These are phyloP conservation scores for Noctua fimbriata DNA, from an alignment of 2,888 invertebrate genomes.

Conservation along the genomic window DNA sequence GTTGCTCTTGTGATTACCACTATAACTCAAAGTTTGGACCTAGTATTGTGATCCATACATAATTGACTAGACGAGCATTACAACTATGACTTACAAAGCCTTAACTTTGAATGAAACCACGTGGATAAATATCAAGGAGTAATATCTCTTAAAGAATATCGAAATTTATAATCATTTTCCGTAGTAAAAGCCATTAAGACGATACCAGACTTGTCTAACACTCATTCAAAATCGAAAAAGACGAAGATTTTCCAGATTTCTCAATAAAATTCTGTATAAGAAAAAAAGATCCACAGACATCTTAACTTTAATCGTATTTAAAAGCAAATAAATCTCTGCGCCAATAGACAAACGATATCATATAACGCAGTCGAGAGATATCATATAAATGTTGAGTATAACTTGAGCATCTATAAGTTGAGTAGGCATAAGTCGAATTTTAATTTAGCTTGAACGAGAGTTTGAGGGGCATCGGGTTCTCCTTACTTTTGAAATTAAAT, in stretches of 20 bases:
- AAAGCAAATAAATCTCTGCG: slow-evolving; percentile 45
- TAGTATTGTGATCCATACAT: not conserved
- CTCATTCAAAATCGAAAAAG: not conserved
- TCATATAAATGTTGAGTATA: slow-evolving; percentile 65
- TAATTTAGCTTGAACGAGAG: slow-evolving; percentile 70
- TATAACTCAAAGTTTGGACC: not conserved
- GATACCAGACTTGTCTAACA: not conserved
- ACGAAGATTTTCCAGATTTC: not conserved
- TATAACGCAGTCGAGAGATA: slow-evolving; percentile 57
- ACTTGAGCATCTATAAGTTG: slow-evolving; percentile 51
- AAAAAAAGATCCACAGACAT: not conserved
- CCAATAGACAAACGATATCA: slow-evolving; percentile 52
- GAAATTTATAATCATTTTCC: not conserved
- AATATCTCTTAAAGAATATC: not conserved
- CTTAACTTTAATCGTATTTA: slow-evolving; percentile 30
- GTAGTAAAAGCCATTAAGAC: not conserved
- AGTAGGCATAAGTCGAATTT: slow-evolving; percentile 63
- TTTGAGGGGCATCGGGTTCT: slow-evolving; percentile 70
- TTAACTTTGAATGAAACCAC: not conserved
- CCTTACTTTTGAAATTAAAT: slow-evolving; percentile 72
- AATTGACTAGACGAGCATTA: not conserved
- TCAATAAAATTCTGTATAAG: not conserved
- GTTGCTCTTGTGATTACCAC: not conserved
- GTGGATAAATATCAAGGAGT: not conserved
- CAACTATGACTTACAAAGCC: not conserved